Evolutionary conservation across 2,797 vertebrate species (phyloP), one percentile per base, ranked within the genome.

Genomic region (Sebastolobus altivelis): DNA sequence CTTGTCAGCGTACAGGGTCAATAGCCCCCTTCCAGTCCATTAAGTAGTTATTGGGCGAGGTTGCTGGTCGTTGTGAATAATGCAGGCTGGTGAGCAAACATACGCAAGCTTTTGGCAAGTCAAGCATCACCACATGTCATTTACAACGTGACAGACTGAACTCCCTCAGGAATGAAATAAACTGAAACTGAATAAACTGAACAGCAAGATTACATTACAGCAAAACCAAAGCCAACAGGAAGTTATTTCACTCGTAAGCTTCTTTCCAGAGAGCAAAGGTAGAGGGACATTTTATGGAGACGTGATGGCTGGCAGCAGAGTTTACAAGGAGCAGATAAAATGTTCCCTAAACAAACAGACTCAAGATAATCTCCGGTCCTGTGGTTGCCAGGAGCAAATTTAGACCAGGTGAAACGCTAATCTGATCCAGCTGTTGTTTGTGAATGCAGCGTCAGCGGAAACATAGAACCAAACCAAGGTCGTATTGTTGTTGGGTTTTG

Each of bases 1-100:
- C 87, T 88, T 86, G 87, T 89, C 84, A 82, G 72, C 1, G 3
- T 33, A 38, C 65, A 74, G 69, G 87, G 90, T 91, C 84, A 88
- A 85, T 55, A 75, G 65, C 49, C 38, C 27, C 61, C 76, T 69
- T 87, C 35, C 55, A 82, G 77, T 83, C 84, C 80, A 89, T 90
- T 89, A 87, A 82, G 77, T 72, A 56, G 82, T 86, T 85, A 83
- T 70, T 80, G 82, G 82, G 61, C 2, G 35, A 85, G 69, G 55
- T 77, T 77, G 66, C 68, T 68, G 66, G 43, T 83, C 63, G 79
- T 73, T 67, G 54, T 89, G 68, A 92, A 87, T 90, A 80, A 91
- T 86, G 62, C 71, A 86, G 56, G 76, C 79, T 84, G 75, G 82
- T 85, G 81, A 81, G 67, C 67, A 89, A 90, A 87, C 71, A 88